phyloP scores from a whole-genome alignment of 2,797 vertebrate genomes.

The Mormyrops attenuatus region DNA sequence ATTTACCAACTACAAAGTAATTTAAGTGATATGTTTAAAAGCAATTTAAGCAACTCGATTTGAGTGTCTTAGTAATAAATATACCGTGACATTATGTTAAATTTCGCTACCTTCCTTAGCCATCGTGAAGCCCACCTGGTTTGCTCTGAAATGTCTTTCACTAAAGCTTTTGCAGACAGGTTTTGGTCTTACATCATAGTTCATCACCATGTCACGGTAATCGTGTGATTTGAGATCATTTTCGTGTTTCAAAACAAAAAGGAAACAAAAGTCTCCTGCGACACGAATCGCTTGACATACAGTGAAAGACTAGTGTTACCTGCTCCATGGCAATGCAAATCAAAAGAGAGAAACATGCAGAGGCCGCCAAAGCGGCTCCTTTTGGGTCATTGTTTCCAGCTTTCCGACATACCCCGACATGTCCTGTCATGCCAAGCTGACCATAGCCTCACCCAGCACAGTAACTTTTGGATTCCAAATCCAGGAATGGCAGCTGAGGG shows the following conservation, averaged over 20 bases:
- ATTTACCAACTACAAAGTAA: too few relatives aligned
- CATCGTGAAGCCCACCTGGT: background rate
- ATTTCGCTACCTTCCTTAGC: background rate
- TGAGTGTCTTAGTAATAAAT: background rate
- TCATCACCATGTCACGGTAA: background rate
- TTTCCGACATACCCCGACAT: background rate
- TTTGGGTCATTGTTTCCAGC: background rate
- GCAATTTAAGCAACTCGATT: background rate
- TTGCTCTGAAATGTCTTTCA: background rate
- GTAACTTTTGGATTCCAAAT: background rate
- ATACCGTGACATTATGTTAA: background rate
- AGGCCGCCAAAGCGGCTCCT: background rate
- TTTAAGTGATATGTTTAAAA: background rate
- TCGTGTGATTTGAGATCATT: background rate
- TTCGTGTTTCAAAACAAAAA: background rate
- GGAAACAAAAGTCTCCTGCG: background rate
- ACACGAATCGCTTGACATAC: background rate
- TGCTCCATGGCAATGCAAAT: background rate
- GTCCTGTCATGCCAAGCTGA: background rate
- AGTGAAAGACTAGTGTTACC: background rate
- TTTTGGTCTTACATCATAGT: background rate
- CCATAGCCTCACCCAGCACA: background rate
- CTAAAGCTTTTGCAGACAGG: background rate
- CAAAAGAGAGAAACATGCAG: background rate
- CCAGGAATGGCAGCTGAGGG: background rate